phyloP scores from a whole-genome alignment of 2,797 vertebrate species.

The Euphonia xanthogaster region DNA sequence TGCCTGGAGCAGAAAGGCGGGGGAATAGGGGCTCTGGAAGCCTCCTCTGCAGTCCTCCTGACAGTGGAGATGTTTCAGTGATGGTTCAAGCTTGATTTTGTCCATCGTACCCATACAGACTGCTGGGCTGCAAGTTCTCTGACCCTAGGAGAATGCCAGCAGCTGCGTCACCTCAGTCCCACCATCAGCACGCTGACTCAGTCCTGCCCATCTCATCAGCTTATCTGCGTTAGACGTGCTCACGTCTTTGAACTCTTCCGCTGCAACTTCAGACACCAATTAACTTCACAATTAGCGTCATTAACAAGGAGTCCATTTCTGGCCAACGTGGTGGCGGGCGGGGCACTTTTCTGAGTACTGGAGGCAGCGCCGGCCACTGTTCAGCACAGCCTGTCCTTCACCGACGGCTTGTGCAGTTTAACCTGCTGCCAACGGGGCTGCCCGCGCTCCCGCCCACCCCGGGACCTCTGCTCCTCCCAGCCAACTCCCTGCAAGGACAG shows the following conservation, averaged over 20 bases:
- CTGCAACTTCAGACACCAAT: background rate
- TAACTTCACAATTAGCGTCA: background rate
- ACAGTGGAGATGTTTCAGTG: background rate
- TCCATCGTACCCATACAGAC: accelerated
- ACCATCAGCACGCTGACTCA: background rate
- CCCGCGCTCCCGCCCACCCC: background rate
- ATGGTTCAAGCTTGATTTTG: background rate
- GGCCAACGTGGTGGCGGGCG: background rate
- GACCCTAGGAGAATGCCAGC: background rate
- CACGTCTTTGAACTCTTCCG: background rate
- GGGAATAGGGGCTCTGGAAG: background rate
- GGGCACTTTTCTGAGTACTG: background rate
- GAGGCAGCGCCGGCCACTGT: background rate
- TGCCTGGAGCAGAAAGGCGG: background rate
- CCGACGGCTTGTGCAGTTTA: background rate
- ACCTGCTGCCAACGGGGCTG: background rate
- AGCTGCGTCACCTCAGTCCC: background rate
- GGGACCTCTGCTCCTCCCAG: background rate
- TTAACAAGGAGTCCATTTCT: background rate
- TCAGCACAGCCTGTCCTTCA: background rate
- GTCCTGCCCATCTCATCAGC: background rate
- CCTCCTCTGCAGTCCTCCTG: background rate
- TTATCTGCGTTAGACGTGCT: background rate
- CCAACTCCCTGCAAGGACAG: background rate
- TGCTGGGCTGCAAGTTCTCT: background rate